Evolutionary conservation across 35 echinoderm and acorn worm species (phyloP), one percentile per base, ranked within the genome.

Genomic region (Strongylocentrotus purpuratus): DNA sequence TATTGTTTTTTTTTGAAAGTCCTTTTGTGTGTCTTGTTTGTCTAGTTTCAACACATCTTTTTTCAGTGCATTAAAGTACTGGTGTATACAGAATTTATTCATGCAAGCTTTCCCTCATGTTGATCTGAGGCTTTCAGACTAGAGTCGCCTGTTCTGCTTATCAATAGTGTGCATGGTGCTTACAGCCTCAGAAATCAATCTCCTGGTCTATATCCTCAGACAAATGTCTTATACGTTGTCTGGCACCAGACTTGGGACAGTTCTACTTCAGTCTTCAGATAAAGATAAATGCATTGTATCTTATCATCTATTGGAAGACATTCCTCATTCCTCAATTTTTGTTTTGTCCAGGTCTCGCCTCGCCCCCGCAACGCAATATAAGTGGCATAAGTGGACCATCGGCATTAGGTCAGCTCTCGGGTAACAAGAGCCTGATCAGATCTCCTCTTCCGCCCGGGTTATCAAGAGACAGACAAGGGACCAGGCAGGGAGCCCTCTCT

Each of bases 401-500:
- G 9, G 58, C 94, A 17, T 90, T 95, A 28, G 92, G 86, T n/a
- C 41, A 88, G 60, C 58, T 95, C 33, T 85, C 94, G 31, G 95
- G 91, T 25, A 41, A 41, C 35, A 95, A 94, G 46, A 78, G 32
- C 22, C 65, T 78, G n/a, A 86, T 94, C 86, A 90, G 92, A 46
- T 95, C 97, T 78, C 96, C 95, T n/a, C 86, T 97, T 31, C 95
- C 96, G 5, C 94, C 96, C 0, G 45, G 47, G 4, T 58, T 85
- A 8, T 52, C 94, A 52, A 95, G 92, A 60, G 92, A 97, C 32
- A 93, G 96, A 65, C 86, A 97, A 86, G 94, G 94, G 10, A 98
- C 97, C 22, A 97, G 97, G 88, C 97, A 97, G 78, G 97, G 97
- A 35, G 96, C 97, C 6, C 61, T 98, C 33, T 98, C 96, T n/a